Evolutionary conservation across 1,140 invertebrate genomes (phyloP).

Genomic region (Trigoniulus corallinus): DNA sequence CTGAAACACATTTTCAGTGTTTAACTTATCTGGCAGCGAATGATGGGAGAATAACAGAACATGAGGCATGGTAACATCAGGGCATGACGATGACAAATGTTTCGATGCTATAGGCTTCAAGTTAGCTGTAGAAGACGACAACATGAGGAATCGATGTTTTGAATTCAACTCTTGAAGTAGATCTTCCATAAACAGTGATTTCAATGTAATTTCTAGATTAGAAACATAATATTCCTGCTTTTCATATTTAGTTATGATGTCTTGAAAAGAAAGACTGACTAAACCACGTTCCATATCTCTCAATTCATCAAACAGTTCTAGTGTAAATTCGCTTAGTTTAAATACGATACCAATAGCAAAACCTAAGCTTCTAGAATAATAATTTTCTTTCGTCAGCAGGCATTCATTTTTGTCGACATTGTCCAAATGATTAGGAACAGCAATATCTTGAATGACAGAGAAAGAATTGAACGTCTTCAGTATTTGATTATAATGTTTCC

Average conservation of each 20-base stretch:
- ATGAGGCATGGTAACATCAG: constrained; percentile 35
- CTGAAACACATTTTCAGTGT: constrained; percentile 31
- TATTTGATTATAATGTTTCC: constrained; percentile 74
- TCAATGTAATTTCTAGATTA: constrained; percentile 47
- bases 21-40: constrained; percentile 50
- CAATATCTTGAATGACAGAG: background rate
- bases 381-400: too few species aligned
- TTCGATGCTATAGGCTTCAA: constrained; percentile 24
- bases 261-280: constrained; percentile 62
- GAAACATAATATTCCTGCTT: constrained; percentile 44
- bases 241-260: constrained; percentile 58
- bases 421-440: background rate
- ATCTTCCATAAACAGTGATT: constrained; percentile 75
- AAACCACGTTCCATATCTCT: constrained; percentile 23
- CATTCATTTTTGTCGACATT: too few species aligned
- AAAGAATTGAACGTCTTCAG: constrained; percentile 38
- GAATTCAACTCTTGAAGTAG: constrained; percentile 55
- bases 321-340: constrained; percentile 23
- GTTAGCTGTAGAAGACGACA: constrained; percentile 38
- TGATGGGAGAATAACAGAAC: constrained; percentile 16
- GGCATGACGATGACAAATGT: constrained; percentile 63
- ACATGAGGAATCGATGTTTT: constrained; percentile 60
- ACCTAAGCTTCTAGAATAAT: background rate
- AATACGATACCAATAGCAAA: background rate
- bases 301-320: constrained; percentile 25